Evolutionary conservation across 2,797 vertebrate genomes (phyloP), one percentile per base, ranked within the genome.

Genomic region (Alectoris magna): DNA sequence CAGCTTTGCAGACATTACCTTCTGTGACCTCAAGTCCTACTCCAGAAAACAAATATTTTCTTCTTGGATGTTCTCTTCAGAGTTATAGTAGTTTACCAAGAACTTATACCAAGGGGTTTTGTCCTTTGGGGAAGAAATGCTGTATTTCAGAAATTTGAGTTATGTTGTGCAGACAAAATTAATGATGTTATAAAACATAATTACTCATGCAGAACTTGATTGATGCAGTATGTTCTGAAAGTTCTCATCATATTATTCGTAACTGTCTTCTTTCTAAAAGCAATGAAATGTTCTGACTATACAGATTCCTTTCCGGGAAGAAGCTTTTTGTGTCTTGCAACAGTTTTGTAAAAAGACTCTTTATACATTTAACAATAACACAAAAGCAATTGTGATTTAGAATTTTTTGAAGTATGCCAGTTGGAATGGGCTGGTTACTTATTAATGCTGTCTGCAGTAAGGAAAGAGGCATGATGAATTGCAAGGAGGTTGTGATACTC

Each of bases 191-290:
- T 59, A 64, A 90, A 94, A 66, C 59, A 36, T 83, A 88, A 81
- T 94, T 89, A 85, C 70, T 83, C 67, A 85, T 64, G 67, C 63
- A 84, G 63, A 91, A 90, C 46, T 46, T 84, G 72, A 92, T 59
- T 84, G 79, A 92, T 88, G 83, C 51, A 38, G 71, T 76, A 66
- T 92, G 91, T 91, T 96, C 88, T 80, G 48, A 91, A 94, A 94
- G 67, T 75, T 88, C 74, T 43, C 85, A 56, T 81, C 88, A 41
- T 74, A 21, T 89, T 93, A 75, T 76, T 95, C 34, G 38, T 84
- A 80, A 84, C 82, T 91, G 60, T 89, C 72, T 82, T 92, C 71
- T 87, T 93, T 84, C 49, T 14, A 93, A 87, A 78, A 83, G 43
- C 73, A 91, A 36, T 44, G 84, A 81, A 64, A 85, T 83, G 22